Percentiles rank a stretch among this genome's conserved stretches.
These are phyloP conservation scores for Grammomys surdaster DNA, from an alignment of 2,113 vertebrate species.

Conservation along the genomic window DNA sequence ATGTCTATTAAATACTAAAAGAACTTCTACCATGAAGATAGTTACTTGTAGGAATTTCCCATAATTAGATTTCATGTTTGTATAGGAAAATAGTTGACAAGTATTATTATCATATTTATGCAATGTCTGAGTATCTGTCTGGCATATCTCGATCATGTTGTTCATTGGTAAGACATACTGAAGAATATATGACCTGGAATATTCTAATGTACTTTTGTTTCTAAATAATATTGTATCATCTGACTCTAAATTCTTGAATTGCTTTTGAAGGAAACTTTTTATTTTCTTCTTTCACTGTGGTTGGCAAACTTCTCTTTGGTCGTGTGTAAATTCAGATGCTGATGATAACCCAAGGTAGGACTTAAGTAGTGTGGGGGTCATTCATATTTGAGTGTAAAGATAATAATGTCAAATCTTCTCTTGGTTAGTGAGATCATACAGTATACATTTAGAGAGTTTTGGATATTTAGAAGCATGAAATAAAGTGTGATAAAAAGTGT, in stretches of 20 bases:
- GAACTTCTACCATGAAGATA: not conserved
- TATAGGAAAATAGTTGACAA: slow-evolving; percentile 33
- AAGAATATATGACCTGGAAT: not conserved
- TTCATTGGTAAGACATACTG: not conserved
- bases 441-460: not conserved
- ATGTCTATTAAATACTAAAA: not conserved
- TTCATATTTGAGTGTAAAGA: slow-evolving; percentile 44
- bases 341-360: not conserved
- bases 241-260: not conserved
- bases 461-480: slow-evolving; percentile 8
- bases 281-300: not conserved
- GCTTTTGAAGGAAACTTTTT: not conserved
- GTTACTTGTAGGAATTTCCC: slow-evolving; percentile 15
- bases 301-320: not conserved
- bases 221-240: slow-evolving; percentile 11
- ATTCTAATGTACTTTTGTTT: not conserved
- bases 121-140: not conserved
- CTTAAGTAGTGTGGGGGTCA: not conserved
- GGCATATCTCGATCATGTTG: not conserved
- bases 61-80: not conserved
- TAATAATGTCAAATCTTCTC: not conserved
- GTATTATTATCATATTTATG: not conserved
- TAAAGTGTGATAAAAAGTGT: not conserved
- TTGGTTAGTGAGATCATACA: not conserved
- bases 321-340: not conserved